These are phyloP conservation scores for Ctenosaura bakeri DNA, from an alignment of 2,797 vertebrate genomes.

Conservation along the genomic window DNA sequence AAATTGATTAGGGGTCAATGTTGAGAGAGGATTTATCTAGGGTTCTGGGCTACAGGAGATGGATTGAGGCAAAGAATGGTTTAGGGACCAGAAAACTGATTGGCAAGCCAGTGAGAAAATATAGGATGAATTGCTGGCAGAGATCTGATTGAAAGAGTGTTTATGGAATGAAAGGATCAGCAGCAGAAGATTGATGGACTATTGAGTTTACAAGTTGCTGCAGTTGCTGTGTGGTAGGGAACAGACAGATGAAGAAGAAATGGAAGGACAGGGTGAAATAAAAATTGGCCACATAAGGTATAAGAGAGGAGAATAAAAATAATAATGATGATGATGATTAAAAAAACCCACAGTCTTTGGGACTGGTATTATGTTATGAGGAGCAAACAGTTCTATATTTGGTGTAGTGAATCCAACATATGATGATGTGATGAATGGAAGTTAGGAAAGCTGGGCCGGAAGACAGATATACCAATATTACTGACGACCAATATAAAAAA, in stretches of 20 bases:
- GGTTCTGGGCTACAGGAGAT: constrained; percentile 33
- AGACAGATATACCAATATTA: neutral
- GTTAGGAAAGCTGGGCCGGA: constrained; percentile 23
- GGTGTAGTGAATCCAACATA: neutral
- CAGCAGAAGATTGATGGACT: constrained; percentile 25
- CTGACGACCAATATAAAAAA: neutral
- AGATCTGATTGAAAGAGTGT: constrained; percentile 35
- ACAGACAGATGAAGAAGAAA: constrained; percentile 30
- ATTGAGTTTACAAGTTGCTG: constrained; percentile 15
- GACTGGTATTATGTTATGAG: neutral
- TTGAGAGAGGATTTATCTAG: constrained; percentile 47
- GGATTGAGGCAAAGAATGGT: constrained; percentile 37
- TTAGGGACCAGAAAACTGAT: constrained; percentile 40
- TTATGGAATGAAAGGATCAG: constrained; percentile 32
- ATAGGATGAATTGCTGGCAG: constrained; percentile 35
- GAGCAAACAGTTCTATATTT: neutral
- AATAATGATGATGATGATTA: neutral
- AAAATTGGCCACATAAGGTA: neutral
- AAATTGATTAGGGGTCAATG: constrained; percentile 29
- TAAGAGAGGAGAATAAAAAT: constrained; percentile 17
- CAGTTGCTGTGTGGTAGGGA: constrained; percentile 17
- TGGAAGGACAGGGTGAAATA: neutral
- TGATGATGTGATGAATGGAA: neutral
- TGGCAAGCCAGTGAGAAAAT: constrained; percentile 36
- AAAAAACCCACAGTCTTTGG: neutral